Evolutionary conservation across 2,888 invertebrate genomes (phyloP).

Genomic region (Limnephilus marmoratus): DNA sequence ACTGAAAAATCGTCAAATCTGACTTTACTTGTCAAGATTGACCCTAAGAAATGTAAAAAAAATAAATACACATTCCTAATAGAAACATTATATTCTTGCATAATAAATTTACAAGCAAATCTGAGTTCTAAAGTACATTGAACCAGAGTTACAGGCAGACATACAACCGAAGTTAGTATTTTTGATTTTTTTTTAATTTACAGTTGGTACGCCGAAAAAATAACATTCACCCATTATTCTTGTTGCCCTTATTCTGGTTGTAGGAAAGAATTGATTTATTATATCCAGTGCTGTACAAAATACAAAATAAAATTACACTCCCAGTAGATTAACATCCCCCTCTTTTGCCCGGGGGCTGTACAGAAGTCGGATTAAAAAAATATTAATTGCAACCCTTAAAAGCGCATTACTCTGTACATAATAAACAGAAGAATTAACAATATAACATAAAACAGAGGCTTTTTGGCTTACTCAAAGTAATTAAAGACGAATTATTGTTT

Average conservation of each 20-base stretch:
- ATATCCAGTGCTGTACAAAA: not conserved
- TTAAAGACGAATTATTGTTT: not conserved
- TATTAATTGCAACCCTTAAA: slow-evolving; percentile 2
- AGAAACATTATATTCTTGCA: no score
- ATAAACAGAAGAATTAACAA: not conserved
- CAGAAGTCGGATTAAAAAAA: not conserved
- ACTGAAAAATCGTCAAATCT: no score
- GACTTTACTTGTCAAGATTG: no score
- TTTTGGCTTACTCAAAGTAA: not conserved
- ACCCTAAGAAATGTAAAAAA: no score
- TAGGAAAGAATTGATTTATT: not conserved
- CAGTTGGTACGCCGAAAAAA: no score
- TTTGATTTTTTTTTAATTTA: no score
- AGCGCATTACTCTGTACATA: not conserved
- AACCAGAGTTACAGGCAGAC: no score
- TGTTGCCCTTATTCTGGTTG: not conserved
- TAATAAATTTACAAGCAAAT: no score
- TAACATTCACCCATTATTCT: not conserved
- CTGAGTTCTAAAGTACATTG: no score
- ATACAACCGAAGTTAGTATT: no score
- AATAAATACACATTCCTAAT: no score
- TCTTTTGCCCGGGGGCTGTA: not conserved
- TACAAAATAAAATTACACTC: not conserved
- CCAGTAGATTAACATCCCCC: not conserved
- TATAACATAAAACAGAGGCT: not conserved